Conservation (phyloP, 2,888 invertebrate species). For the Corbicula japonica region DNA sequence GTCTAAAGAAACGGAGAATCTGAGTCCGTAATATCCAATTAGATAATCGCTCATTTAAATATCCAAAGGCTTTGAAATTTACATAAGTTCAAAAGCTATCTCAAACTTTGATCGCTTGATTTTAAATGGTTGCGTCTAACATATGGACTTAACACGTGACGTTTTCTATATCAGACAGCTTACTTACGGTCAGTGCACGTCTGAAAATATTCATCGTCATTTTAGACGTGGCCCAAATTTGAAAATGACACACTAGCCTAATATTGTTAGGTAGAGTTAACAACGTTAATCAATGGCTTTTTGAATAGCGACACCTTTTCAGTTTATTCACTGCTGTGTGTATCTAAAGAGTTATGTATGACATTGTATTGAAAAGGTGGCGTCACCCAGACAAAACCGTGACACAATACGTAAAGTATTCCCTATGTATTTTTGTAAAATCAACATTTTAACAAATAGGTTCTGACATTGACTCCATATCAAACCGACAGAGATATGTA, state of each 20-base stretch:
- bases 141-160: background rate
- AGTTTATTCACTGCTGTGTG: constrained; percentile 25
- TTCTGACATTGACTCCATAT: too few relatives aligned
- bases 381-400: too few relatives aligned
- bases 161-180: constrained; percentile 7
- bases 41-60: too few relatives aligned
- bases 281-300: constrained; percentile 18
- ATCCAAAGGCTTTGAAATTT: too few relatives aligned
- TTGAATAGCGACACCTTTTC: constrained; percentile 18
- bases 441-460: too few relatives aligned
- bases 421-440: too few relatives aligned
- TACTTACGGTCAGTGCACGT: constrained; percentile 41
- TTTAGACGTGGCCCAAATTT: constrained; percentile 28
- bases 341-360: constrained; percentile 21
- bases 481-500: too few relatives aligned
- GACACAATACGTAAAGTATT: too few relatives aligned
- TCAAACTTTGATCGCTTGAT: too few relatives aligned
- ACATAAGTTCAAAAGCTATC: too few relatives aligned
- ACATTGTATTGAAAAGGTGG: constrained; percentile 7
- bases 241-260: constrained; percentile 26
- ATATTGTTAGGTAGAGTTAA: constrained; percentile 26
- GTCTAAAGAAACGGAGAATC: too few relatives aligned
- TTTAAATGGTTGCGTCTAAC: constrained; percentile 4
- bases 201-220: background rate
- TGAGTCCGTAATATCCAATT: too few relatives aligned